Percentiles rank a stretch among this genome's conserved stretches.
Conservation (phyloP, 2,113 vertebrate species). For the Pachycephala philippinensis region DNA sequence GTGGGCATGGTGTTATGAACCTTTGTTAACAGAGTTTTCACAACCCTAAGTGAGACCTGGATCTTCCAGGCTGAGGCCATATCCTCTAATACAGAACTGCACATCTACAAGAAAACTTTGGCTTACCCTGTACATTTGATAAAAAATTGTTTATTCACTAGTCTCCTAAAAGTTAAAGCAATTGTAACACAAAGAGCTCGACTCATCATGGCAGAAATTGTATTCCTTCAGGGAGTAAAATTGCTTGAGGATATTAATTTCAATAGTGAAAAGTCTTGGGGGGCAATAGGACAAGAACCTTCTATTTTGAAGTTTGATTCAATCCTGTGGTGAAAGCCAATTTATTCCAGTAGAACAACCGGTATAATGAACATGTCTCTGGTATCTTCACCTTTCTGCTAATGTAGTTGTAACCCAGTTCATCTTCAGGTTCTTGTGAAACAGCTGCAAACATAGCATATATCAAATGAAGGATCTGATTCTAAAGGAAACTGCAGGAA, state of each 20-base stretch:
- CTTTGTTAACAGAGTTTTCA: not conserved
- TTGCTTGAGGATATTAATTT: not conserved
- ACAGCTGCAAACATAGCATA: not conserved
- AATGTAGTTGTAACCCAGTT: not conserved
- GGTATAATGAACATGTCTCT: not conserved
- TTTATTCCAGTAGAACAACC: not conserved
- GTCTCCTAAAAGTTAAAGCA: not conserved
- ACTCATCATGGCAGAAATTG: not conserved
- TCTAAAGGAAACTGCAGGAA: not conserved
- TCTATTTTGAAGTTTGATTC: not conserved
- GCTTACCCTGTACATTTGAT: not conserved
- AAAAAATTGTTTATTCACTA: not conserved
- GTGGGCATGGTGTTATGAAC: not conserved
- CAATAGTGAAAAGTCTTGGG: not conserved
- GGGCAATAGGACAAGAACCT: not conserved
- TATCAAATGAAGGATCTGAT: not conserved
- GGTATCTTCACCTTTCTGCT: not conserved
- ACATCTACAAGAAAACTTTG: not conserved
- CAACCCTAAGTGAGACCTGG: not conserved
- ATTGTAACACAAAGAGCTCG: accelerated
- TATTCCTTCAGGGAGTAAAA: not conserved
- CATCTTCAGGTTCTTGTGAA: not conserved
- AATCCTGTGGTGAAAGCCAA: not conserved
- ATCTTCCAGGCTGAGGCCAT: not conserved
- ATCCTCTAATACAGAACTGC: not conserved